These are phyloP conservation scores for Palythoa grandiflora DNA, from an alignment of 92 coral and sea anemone genomes.

Conservation along the genomic window DNA sequence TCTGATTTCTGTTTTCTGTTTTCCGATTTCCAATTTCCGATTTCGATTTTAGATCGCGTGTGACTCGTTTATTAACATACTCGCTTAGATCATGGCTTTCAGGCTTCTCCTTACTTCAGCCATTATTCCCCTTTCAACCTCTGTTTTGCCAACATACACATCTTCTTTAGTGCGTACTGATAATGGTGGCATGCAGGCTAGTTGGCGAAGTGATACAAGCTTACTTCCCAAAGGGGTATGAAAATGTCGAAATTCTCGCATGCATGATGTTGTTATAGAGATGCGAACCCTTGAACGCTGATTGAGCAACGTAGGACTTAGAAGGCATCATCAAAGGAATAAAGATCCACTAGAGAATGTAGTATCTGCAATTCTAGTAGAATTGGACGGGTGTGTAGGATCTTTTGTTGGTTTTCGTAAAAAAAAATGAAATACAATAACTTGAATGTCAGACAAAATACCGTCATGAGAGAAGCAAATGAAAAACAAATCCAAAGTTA, in stretches of 20 bases:
- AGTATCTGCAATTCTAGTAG: too few relatives aligned
- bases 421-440: too few relatives aligned
- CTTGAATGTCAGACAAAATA: too few relatives aligned
- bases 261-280: not conserved
- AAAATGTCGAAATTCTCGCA: not conserved
- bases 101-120: not conserved
- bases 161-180: not conserved
- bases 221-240: not conserved
- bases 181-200: not conserved
- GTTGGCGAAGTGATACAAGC: not conserved
- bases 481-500: too few relatives aligned
- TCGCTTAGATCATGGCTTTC: not conserved
- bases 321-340: too few relatives aligned
- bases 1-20: too few relatives aligned
- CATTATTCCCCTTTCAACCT: not conserved
- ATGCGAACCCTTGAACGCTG: not conserved
- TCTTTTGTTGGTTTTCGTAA: too few relatives aligned
- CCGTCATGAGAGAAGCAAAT: too few relatives aligned
- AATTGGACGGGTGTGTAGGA: too few relatives aligned
- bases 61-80: not conserved
- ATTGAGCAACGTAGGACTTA: too few relatives aligned
- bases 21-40: too few relatives aligned
- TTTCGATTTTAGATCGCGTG: not conserved
- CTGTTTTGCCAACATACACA: not conserved
- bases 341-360: too few relatives aligned